Percentiles rank a stretch among this genome's conserved stretches.
These are phyloP conservation scores for Ochropleura plecta DNA, from an alignment of 2,888 invertebrate genomes.

Conservation along the genomic window DNA sequence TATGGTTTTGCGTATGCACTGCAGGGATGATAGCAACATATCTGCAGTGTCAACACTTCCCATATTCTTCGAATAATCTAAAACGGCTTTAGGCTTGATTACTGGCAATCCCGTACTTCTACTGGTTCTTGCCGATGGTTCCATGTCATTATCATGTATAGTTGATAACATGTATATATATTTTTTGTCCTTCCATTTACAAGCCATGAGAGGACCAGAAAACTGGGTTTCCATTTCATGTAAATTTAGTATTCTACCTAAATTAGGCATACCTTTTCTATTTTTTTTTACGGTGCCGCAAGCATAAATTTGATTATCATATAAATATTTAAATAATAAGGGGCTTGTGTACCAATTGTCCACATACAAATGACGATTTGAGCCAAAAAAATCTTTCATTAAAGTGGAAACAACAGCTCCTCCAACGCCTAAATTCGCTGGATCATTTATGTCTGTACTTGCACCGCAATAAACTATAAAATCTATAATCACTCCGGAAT, in stretches of 20 bases:
- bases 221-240: constrained; percentile 41
- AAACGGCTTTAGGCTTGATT: constrained; percentile 40
- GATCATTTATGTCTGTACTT: constrained; percentile 44
- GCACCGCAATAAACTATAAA: constrained; percentile 58
- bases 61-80: constrained; percentile 59
- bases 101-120: constrained; percentile 47
- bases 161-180: constrained; percentile 36
- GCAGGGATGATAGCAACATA: constrained; percentile 46
- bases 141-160: constrained; percentile 39
- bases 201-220: constrained; percentile 51
- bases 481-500: constrained; percentile 51
- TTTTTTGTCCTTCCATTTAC: constrained; percentile 60
- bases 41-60: constrained; percentile 54
- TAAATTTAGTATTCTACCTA: constrained; percentile 53
- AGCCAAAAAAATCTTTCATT: constrained; percentile 44
- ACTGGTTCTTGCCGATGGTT: constrained; percentile 37
- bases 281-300: constrained; percentile 37
- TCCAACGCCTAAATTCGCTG: constrained; percentile 44
- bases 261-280: constrained; percentile 58
- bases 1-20: constrained; percentile 30
- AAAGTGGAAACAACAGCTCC: constrained; percentile 46
- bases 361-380: constrained; percentile 53
- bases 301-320: constrained; percentile 30
- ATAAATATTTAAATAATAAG: constrained; percentile 51
- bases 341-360: constrained; percentile 62